A percentile compares a stretch with the other conserved stretches of the same genome.
phyloP scores from a whole-genome alignment of 2,888 invertebrate species.

The Gryllus longicercus region DNA sequence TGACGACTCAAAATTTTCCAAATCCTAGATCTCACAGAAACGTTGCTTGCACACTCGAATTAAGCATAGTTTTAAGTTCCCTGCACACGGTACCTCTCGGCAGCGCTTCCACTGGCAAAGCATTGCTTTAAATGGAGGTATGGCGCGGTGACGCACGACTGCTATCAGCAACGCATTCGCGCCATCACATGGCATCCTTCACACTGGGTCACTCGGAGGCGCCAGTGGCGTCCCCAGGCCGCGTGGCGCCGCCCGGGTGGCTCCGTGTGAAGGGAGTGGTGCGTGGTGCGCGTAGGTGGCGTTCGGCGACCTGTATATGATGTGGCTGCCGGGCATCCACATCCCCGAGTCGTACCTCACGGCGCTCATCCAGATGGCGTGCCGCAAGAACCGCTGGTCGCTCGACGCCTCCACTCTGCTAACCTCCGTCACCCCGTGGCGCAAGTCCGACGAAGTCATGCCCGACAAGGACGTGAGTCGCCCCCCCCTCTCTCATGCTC shows the following conservation, averaged over 20 bases:
- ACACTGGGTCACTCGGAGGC: too few relatives aligned
- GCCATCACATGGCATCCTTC: too few relatives aligned
- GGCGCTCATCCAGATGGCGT: conserved; percentile 87
- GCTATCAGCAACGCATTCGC: too few relatives aligned
- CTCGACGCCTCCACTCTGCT: conserved; percentile 82
- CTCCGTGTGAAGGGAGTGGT: background rate
- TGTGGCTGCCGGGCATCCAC: conserved; percentile 89
- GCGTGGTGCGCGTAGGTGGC: conserved; percentile 50
- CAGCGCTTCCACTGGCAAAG: too few relatives aligned
- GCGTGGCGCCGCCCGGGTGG: background rate
- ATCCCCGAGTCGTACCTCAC: conserved; percentile 90
- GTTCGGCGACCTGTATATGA: conserved; percentile 76
- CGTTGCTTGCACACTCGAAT: too few relatives aligned
- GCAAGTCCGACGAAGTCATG: background rate
- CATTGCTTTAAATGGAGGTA: too few relatives aligned
- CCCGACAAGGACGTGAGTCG: background rate
- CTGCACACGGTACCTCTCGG: too few relatives aligned
- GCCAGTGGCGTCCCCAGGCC: background rate
- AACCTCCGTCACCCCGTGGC: conserved; percentile 62
- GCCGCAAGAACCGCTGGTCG: conserved; percentile 85
- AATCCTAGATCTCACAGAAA: too few relatives aligned
- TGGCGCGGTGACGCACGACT: too few relatives aligned
- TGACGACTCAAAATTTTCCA: too few relatives aligned
- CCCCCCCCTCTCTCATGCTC: too few relatives aligned
- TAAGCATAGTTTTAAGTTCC: too few relatives aligned